Base-by-base conservation (phyloP, 2,113 vertebrate genomes). In the Coturnix japonica region DNA sequence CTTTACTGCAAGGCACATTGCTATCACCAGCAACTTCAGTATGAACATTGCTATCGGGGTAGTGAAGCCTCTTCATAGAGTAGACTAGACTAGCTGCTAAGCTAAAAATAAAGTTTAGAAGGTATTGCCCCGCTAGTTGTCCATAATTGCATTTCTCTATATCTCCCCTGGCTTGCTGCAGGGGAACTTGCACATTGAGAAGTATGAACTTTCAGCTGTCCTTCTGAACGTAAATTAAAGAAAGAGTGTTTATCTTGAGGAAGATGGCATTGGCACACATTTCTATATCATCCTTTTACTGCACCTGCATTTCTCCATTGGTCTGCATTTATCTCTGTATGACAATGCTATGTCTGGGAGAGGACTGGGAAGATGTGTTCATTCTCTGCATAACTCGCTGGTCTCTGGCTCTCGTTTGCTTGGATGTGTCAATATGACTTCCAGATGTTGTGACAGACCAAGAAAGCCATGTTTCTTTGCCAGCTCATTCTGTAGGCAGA, bases 401-500 rank as follows among this genome's bases (percentile, higher is more conserved):
- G 30, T 71, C 72, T 93, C 53, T 12, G 3, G 61, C 69, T 92
- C 74, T 80, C 30, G 14, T 86, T 87, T 89, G 39, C 87, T 67
- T 89, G 69, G 35, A 95, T 92, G 57, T 85, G 75, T 83, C 89
- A 87, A 53, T 94, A 91, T 91, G 87, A 89, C 47, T 96, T 96
- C 89, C 96, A 96, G 91, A 95, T 95, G 95, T 92, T 94, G 84
- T 4, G 3, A 93, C 87, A 93, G 63, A 83, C 69, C 43, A 33
- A 94, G 59, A 31, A 76, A 89, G 59, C 43, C 1, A 1, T 0
- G 2, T 89, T 86, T 91, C 35, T 64, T 67, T 49, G 91, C 92
- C 89, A 93, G 94, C 56, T 89, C 59, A 61, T 81, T 89, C 81
- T 92, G 89, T 83, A 93, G 75, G 67, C 95, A 94, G 79, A 82